These are phyloP conservation scores for pig (Sus scrofa) DNA, from an alignment of 2,113 vertebrate species.

Conservation along the genomic window DNA sequence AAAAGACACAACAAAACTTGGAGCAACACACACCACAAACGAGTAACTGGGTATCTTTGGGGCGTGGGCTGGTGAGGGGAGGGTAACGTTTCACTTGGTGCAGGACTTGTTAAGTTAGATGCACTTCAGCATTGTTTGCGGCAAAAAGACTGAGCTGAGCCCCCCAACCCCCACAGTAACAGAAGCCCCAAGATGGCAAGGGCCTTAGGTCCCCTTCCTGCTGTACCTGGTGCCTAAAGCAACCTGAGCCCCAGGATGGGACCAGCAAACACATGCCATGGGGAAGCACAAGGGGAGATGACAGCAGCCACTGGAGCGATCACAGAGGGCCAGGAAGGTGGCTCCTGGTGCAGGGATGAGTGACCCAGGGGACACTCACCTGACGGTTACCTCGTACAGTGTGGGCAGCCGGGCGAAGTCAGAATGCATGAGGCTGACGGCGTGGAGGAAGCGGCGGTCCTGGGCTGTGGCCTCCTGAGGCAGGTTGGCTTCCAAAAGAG, in stretches of 20 bases:
- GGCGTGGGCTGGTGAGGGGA: fast-evolving
- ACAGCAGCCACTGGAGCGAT: neutral
- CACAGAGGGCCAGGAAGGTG: fast-evolving
- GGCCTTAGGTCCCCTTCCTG: neutral
- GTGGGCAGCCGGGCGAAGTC: conserved; percentile 91
- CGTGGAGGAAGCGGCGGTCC: conserved; percentile 93
- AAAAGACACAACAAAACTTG: neutral
- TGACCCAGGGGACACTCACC: conserved; percentile 85
- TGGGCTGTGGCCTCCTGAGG: conserved; percentile 82
- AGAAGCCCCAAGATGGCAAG: fast-evolving
- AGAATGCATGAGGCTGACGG: conserved; percentile 91
- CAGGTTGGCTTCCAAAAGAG: conserved; percentile 90
- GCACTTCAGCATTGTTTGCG: fast-evolving
- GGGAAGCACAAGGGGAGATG: fast-evolving
- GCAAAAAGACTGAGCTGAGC: neutral
- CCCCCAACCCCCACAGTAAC: neutral
- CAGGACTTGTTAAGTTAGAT: fast-evolving
- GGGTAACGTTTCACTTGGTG: fast-evolving
- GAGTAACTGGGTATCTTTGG: neutral
- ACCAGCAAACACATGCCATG: fast-evolving
- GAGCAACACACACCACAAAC: no score
- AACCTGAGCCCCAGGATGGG: neutral
- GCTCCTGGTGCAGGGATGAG: neutral
- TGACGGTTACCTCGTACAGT: conserved; percentile 93
- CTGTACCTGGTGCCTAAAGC: no score